Conservation (phyloP, 2,113 vertebrate genomes). For the Alexandromys fortis region DNA sequence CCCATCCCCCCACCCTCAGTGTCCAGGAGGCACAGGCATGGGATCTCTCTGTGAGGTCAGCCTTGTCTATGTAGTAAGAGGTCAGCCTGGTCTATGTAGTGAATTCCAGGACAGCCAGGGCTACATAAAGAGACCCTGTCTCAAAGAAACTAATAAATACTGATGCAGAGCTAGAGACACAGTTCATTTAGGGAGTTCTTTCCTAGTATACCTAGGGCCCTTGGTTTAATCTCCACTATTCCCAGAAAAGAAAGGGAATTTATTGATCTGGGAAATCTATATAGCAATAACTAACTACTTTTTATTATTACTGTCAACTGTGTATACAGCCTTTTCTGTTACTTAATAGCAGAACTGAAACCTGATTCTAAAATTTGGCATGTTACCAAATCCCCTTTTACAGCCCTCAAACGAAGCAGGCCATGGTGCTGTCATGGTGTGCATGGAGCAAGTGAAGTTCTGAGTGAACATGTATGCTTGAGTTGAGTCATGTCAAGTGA, state of each 20-base stretch:
- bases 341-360: not conserved
- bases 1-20: not conserved
- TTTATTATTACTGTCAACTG: not conserved
- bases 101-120: not conserved
- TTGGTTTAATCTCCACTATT: not conserved
- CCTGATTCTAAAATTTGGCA: slow-evolving; percentile 35
- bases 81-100: not conserved
- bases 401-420: not conserved
- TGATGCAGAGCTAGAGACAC: too few species aligned
- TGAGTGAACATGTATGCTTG: not conserved
- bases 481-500: not conserved
- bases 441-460: not conserved
- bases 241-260: not conserved
- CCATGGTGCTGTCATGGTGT: not conserved
- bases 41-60: not conserved
- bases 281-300: not conserved
- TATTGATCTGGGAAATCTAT: not conserved
- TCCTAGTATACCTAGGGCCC: not conserved
- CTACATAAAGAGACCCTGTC: not conserved
- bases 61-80: not conserved
- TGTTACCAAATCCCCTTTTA: slow-evolving; percentile 49
- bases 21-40: not conserved
- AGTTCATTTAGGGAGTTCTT: not conserved
- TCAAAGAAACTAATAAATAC: not conserved
- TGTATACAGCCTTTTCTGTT: not conserved